Base-by-base conservation (phyloP, 1,140 invertebrate species). In the Trypoxylus dichotomus region DNA sequence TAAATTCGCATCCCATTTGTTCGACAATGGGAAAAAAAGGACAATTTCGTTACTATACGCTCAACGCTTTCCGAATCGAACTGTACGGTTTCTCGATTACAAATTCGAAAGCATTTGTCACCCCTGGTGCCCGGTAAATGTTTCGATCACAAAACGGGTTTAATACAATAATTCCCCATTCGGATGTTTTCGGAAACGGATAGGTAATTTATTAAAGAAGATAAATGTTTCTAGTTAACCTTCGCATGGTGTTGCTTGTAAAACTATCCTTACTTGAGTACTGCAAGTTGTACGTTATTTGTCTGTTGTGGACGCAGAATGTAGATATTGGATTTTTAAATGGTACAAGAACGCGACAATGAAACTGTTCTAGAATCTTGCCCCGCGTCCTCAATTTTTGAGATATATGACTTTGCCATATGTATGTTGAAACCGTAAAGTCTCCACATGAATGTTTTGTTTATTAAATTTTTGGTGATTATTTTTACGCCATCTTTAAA, bases 81-180 rank as follows among this genome's bases (percentile, higher is more conserved):
- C 60, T 19, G 10, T 63, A 63, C 25, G 60, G 5, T 47, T 63
- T 27, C 5, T 24, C 60, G 24, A 63, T 63, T 63, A 63, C 60
- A 63, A 63, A 63, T 63, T 63, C 24, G 60, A 63, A 27, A 27
- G 21, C 60, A 63, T 63, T 63, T 63, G 60, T 63, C 25, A 63
- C 60, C 10, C 7, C 47, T n/a, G 47, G 1, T 13, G 47, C 32
- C 43, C 19, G 60, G 5, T 7, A 63, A 63, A 58, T 5, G 25
- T 21, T 13, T 24, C 60, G 60, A 63, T 27, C 19, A 63, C 19
- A 11, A 63, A 11, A 63, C 3, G 6, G 5, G 60, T 63, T 63
- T 63, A 63, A 63, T 63, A 63, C 1, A 25, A 63, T 25, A 63
- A 63, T 63, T 63, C 60, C 19, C 7, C 60, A 19, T 19, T 8